Conservation (phyloP, 2,888 invertebrate species). For the Geophilus truncorum region DNA sequence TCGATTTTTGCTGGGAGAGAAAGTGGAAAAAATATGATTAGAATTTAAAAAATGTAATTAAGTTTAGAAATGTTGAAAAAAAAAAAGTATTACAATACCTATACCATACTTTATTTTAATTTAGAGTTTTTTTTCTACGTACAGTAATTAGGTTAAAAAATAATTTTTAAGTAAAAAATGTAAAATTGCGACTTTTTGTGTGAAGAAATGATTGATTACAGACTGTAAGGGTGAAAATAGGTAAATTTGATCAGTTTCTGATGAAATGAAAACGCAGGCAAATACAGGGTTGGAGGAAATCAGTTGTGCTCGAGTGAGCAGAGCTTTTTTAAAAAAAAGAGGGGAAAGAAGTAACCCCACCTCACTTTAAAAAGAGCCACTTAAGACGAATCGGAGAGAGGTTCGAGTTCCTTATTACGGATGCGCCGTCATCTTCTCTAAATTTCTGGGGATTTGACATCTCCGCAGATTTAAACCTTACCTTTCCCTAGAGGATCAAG, state of each 20-base stretch:
- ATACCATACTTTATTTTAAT: too few relatives aligned
- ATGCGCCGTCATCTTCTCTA: conserved; percentile 27
- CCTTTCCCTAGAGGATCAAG: background rate
- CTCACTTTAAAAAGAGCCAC: background rate
- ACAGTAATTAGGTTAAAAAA: too few relatives aligned
- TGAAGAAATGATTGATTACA: background rate
- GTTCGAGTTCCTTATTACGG: conserved; percentile 27
- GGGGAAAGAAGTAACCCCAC: background rate
- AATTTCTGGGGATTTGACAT: conserved; percentile 23
- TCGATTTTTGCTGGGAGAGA: too few relatives aligned
- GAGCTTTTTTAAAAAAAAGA: background rate
- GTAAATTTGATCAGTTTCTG: background rate
- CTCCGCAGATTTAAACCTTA: conserved; percentile 17
- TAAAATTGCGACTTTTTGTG: too few relatives aligned
- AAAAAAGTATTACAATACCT: too few relatives aligned
- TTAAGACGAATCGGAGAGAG: conserved; percentile 21
- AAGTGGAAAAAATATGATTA: too few relatives aligned
- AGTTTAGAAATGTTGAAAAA: too few relatives aligned
- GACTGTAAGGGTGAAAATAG: background rate
- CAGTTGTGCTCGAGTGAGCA: background rate
- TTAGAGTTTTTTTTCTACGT: too few relatives aligned
- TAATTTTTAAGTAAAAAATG: background rate
- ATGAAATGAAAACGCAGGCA: conserved; percentile 18
- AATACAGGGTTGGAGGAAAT: background rate
- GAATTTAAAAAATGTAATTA: too few relatives aligned